Conservation (phyloP, 2,888 invertebrate species). For the Chelonus formosanus region DNA sequence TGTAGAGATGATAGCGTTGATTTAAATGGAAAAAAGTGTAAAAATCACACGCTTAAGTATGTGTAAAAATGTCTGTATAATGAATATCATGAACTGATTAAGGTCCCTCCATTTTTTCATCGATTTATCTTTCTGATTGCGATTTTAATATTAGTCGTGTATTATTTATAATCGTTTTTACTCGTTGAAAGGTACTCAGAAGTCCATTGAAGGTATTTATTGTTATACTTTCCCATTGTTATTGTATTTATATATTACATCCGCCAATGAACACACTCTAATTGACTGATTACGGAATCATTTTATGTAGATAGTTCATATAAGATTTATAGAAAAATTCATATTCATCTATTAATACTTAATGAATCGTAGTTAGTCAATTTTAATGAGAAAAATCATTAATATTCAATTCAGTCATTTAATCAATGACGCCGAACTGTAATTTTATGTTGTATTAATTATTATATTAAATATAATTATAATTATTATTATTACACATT, state of each 20-base stretch:
- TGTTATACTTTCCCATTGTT: constrained; percentile 42
- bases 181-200: constrained; percentile 46
- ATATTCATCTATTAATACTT: no score
- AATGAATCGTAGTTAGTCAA: no score
- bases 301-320: neutral
- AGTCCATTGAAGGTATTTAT: constrained; percentile 47
- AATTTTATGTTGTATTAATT: no score
- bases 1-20: no score
- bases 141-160: constrained; percentile 40
- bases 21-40: no score
- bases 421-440: no score
- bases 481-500: constrained; percentile 17
- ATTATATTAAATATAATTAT: no score
- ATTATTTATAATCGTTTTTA: constrained; percentile 43
- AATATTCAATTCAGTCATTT: no score
- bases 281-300: constrained; percentile 28
- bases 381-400: no score
- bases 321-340: no score
- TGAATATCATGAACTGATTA: neutral
- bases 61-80: no score
- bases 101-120: constrained; percentile 17
- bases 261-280: constrained; percentile 25
- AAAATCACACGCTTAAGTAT: no score
- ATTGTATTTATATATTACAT: constrained; percentile 47
- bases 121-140: constrained; percentile 30